Percentiles rank a stretch among this genome's conserved stretches.
phyloP scores from a whole-genome alignment of 2,113 vertebrate genomes.

The Psilopsiagon aymara region DNA sequence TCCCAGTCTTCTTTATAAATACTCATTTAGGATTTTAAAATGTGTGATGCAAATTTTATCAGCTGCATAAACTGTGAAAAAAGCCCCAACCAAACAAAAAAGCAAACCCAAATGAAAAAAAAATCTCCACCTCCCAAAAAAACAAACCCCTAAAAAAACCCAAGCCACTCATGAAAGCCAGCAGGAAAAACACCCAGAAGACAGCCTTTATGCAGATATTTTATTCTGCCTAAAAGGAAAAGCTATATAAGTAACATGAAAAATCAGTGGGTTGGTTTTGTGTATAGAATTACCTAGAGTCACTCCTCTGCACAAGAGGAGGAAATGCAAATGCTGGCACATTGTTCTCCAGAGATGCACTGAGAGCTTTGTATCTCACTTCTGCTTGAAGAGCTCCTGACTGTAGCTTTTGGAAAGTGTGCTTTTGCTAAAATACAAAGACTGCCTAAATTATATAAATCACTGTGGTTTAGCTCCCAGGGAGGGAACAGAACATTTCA shows the following conservation, averaged over 20 bases:
- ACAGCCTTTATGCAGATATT: accelerated
- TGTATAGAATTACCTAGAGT: neutral
- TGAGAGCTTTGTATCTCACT: neutral
- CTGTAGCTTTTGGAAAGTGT: neutral
- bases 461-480: neutral
- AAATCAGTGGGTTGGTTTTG: neutral
- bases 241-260: neutral
- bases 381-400: neutral
- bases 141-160: neutral
- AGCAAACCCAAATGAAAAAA: neutral
- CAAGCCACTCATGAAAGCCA: neutral
- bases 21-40: neutral
- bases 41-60: neutral
- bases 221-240: neutral
- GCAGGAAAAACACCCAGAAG: neutral
- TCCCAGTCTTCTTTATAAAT: neutral
- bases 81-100: neutral
- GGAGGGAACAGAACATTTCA: constrained; percentile 13
- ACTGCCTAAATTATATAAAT: neutral
- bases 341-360: neutral
- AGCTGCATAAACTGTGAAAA: neutral
- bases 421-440: neutral
- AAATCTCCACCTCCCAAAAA: neutral
- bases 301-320: accelerated
- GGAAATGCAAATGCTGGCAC: neutral